A percentile compares a stretch with the other conserved stretches of the same genome.
Conservation (phyloP, 2,888 invertebrate genomes). For the Notocelia uddmanniana region DNA sequence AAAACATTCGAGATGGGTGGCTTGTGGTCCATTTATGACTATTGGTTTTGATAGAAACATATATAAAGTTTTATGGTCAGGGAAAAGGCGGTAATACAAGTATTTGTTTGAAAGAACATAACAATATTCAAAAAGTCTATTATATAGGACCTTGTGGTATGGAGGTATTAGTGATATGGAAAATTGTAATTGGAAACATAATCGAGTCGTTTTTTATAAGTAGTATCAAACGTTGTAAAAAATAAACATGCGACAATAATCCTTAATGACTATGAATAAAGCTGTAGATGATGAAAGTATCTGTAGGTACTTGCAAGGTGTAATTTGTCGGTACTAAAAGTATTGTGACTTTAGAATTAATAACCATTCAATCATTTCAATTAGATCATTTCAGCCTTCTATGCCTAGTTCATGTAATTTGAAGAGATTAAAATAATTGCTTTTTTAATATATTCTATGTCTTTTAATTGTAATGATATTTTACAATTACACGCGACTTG, state of each 20-base stretch:
- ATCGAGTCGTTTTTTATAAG: constrained; percentile 50
- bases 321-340: constrained; percentile 28
- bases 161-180: constrained; percentile 43
- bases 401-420: not conserved
- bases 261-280: constrained; percentile 3
- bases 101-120: not conserved
- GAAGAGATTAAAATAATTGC: constrained; percentile 1
- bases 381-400: constrained; percentile 24
- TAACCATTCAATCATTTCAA: constrained; percentile 43
- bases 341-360: constrained; percentile 23
- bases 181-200: constrained; percentile 58
- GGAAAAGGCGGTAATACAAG: constrained; percentile 48
- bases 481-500: not conserved
- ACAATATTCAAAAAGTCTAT: not conserved
- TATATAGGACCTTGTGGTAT: not conserved
- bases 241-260: not conserved
- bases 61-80: constrained; percentile 57
- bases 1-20: constrained; percentile 69
- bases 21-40: constrained; percentile 71
- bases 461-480: not conserved
- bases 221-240: constrained; percentile 14
- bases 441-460: constrained; percentile 3
- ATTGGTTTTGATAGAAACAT: constrained; percentile 68
- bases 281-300: not conserved
- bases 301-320: constrained; percentile 8